phyloP scores from a whole-genome alignment of 2,113 vertebrate genomes.

The Lampris megalopsis region DNA sequence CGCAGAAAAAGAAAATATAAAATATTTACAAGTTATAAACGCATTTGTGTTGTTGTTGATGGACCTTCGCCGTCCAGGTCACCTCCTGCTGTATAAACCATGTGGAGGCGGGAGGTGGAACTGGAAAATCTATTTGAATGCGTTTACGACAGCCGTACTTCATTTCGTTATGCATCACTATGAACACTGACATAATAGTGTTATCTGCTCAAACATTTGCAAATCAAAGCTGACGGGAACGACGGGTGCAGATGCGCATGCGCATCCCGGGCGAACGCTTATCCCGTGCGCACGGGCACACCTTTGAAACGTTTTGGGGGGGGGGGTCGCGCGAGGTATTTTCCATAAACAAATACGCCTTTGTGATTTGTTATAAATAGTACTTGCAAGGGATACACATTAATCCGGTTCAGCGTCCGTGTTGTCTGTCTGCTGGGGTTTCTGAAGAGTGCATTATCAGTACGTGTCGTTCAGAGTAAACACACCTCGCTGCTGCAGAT shows the following conservation, averaged over 20 bases:
- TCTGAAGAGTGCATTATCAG: too few species aligned
- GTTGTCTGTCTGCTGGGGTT: too few species aligned
- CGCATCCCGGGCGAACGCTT: slow-evolving; percentile 16
- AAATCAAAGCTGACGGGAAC: slow-evolving; percentile 46
- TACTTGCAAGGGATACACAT: neutral
- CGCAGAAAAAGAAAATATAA: slow-evolving; percentile 39
- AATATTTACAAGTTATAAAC: slow-evolving; percentile 67
- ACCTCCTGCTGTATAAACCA: neutral
- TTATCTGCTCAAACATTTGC: slow-evolving; percentile 40
- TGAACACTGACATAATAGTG: slow-evolving; percentile 7
- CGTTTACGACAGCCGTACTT: slow-evolving; percentile 43
- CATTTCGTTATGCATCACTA: slow-evolving; percentile 59
- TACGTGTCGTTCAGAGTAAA: too few species aligned
- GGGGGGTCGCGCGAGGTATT: slow-evolving; percentile 11
- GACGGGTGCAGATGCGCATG: slow-evolving; percentile 35
- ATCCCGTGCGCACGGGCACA: slow-evolving; percentile 43
- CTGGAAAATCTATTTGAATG: slow-evolving; percentile 23
- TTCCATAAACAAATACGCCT: slow-evolving; percentile 20
- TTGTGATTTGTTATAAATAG: slow-evolving; percentile 55
- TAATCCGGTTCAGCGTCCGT: too few species aligned
- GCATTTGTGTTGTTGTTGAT: neutral
- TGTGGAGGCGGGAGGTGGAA: neutral
- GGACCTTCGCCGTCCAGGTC: slow-evolving; percentile 68
- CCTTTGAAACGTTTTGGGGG: slow-evolving; percentile 53
- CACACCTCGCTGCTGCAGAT: too few species aligned